Conservation (phyloP, 1,140 invertebrate species). For the Carposina sasakii region DNA sequence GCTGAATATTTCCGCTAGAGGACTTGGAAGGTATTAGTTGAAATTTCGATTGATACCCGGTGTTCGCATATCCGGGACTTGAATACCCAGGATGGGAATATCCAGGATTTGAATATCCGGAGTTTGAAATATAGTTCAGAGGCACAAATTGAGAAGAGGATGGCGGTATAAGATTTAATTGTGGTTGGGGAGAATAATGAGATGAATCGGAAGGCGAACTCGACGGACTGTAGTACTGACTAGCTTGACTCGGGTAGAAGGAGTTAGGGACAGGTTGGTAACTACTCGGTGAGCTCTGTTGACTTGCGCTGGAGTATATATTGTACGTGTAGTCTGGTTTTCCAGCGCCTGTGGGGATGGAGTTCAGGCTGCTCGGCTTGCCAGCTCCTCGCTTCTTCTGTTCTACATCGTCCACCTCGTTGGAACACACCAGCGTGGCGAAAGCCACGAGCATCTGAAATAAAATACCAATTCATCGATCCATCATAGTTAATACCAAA, state of each 20-base stretch:
- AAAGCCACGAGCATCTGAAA: conserved; percentile 57
- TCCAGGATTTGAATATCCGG: too few relatives aligned
- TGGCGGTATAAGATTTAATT: conserved; percentile 29
- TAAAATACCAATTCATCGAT: conserved; percentile 17
- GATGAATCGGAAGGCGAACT: conserved; percentile 20
- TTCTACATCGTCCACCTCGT: conserved; percentile 50
- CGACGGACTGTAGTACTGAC: conserved; percentile 42
- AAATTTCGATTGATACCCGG: conserved; percentile 58
- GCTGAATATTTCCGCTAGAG: conserved; percentile 42
- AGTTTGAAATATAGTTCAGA: conserved; percentile 52
- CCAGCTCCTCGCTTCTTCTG: conserved; percentile 58
- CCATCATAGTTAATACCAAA: conserved; percentile 25
- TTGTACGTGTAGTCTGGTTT: conserved; percentile 60
- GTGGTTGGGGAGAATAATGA: conserved; percentile 25
- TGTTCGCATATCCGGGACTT: too few relatives aligned
- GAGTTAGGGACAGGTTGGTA: conserved; percentile 49
- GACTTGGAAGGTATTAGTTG: conserved; percentile 45
- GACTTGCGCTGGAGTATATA: conserved; percentile 42
- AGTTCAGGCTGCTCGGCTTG: conserved; percentile 45
- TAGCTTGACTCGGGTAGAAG: conserved; percentile 55
- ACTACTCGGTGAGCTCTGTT: conserved; percentile 27
- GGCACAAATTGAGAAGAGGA: conserved; percentile 48
- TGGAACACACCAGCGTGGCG: conserved; percentile 36
- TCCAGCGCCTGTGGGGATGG: conserved; percentile 52
- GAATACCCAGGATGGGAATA: too few relatives aligned